These are phyloP conservation scores for Bos javanicus DNA, from an alignment of 2,113 vertebrate species.

Conservation along the genomic window DNA sequence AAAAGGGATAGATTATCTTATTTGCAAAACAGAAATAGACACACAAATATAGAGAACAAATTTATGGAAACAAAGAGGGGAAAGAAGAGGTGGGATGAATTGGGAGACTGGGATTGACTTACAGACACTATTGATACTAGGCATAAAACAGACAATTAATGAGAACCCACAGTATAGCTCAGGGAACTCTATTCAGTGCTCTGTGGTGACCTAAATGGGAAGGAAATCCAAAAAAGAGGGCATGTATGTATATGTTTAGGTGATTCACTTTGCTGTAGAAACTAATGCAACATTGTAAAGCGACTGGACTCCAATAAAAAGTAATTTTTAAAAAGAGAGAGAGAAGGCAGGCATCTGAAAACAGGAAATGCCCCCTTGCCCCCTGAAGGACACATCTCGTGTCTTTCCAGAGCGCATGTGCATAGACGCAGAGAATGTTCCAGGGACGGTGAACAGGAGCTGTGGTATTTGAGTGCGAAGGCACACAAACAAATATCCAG, in stretches of 20 bases:
- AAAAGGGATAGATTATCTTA: background rate
- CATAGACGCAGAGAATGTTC: background rate
- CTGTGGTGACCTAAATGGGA: background rate
- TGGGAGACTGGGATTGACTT: background rate
- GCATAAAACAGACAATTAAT: background rate
- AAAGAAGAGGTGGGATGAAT: background rate
- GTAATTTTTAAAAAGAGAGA: background rate
- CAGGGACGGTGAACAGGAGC: background rate
- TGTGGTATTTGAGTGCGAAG: background rate
- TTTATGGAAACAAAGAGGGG: background rate
- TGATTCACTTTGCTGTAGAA: background rate
- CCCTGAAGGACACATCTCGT: background rate
- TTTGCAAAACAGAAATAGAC: background rate
- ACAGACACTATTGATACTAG: background rate
- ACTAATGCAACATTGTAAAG: background rate
- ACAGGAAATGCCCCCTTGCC: background rate
- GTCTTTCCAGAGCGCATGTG: background rate
- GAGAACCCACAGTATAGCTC: background rate
- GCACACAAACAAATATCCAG: background rate
- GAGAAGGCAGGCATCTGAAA: background rate
- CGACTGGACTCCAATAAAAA: background rate
- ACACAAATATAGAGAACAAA: background rate
- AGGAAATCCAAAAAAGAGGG: background rate
- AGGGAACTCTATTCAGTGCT: background rate
- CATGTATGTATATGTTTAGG: background rate